Evolutionary conservation across 2,113 vertebrate genomes (phyloP), one percentile per base, ranked within the genome.

Genomic region (Trogon melanurus): DNA sequence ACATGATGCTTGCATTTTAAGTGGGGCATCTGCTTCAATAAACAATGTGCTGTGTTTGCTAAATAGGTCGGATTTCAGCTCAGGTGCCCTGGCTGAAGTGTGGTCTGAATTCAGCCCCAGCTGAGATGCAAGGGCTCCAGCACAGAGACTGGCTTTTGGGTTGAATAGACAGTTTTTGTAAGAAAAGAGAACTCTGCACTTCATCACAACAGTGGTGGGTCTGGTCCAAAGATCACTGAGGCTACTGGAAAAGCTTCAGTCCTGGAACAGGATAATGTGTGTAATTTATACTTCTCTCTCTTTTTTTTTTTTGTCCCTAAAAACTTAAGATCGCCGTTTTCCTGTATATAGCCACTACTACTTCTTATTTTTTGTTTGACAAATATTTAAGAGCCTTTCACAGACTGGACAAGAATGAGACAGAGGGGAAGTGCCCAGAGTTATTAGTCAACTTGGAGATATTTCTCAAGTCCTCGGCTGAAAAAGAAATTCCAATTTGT

Each of bases 1-100:
- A 73, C 81, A 88, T 44, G 89, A 94, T 50, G 45, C 45, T 73
- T 85, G 71, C 66, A 94, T 76, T 91, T 85, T 79, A 88, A 91
- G n/a, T 23, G 14, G 27, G 18, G 22, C 79, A 84, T 81, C 73
- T 94, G 47, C 54, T 89, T 82, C 78, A 44, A 54, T 58, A 91
- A 91, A 86, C 58, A 65, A 25, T 57, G 56, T 22, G 65, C n/a
- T 65, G 13, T 73, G 54, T 75, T 85, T 87, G 38, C 29, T 74
- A 76, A 83, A 86, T 23, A 80, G 69, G 30, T 89, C 15, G 4
- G 51, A 78, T 90, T 94, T 90, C 85, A 84, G 58, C 82, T 94
- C 85, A 97, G 82, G 72, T 90, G 67, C 44, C 27, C 67, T 54
- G 73, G 34, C 9, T 74, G 61, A 81, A 84, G 25, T 2, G 11